Evolutionary conservation across 2,888 invertebrate genomes (phyloP), one percentile per base, ranked within the genome.

Genomic region (Brenthis daphne): DNA sequence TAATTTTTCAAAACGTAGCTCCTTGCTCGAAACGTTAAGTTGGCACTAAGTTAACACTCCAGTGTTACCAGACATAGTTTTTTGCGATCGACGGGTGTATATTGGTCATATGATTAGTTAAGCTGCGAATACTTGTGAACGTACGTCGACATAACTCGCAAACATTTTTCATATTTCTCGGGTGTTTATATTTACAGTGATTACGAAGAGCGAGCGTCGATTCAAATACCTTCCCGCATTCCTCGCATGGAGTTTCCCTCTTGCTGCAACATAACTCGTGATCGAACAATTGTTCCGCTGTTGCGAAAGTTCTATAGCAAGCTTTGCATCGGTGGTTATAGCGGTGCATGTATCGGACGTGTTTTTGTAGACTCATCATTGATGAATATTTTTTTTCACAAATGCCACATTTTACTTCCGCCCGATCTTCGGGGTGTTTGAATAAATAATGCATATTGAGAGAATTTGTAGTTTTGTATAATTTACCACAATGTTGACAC

Each of bases 401-500:
- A 1, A 70, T 54, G 3, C 65, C 67, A 71, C 90, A 90, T 69
- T 80, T 77, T 51, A 79, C 82, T 57, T 76, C 75, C 37, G 74
- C 57, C 48, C 80, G 73, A 37, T 80, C 76, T 43, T 79, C 74
- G 3, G 88, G 88, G 70, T 90, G 90, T 74, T 86, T 87, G 48
- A 86, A 78, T 51, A 79, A 77, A 61, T 77, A 73, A 73, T 92
- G 91, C 65, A 82, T 79, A 43, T 80, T 79, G 61, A 91, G 76
- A 4, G 87, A 86, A 48, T 68, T 81, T 11, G 64, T 61, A 1
- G 83, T 82, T 74, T 87, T 90, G 74, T 90, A 92, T 1, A 79
- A 75, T 75, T 88, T 90, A 1, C 84, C 81, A 75, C 91, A 92
- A 54, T 79, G 78, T 85, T 90, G 73, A 85, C 94, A 82, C 85